A percentile compares a stretch with the other conserved stretches of the same genome.
Evolutionary conservation across 2,797 vertebrate species (phyloP).

Genomic region (Eutrigla gurnardus): DNA sequence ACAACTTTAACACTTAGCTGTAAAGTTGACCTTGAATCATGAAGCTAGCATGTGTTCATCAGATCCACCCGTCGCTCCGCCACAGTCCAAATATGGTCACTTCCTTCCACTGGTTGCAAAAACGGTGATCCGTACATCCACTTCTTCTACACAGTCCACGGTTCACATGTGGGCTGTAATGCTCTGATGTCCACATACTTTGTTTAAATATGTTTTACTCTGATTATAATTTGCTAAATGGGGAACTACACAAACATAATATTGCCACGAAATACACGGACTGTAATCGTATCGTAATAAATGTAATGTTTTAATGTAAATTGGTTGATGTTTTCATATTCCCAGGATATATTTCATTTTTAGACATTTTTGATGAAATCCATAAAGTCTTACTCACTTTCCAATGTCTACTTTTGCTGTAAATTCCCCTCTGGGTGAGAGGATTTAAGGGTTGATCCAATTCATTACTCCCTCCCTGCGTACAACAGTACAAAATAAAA

Average conservation of each 20-base stretch:
- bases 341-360: background rate
- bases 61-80: too few relatives aligned
- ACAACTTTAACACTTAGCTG: too few relatives aligned
- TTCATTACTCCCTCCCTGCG: constrained; percentile 6
- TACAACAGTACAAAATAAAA: constrained; percentile 16
- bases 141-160: too few relatives aligned
- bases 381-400: too few relatives aligned
- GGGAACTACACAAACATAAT: background rate
- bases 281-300: background rate
- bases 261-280: background rate
- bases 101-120: too few relatives aligned
- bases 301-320: background rate
- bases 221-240: background rate
- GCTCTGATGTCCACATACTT: too few relatives aligned
- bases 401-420: background rate
- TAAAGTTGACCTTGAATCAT: too few relatives aligned
- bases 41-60: too few relatives aligned
- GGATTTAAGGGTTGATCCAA: constrained; percentile 13
- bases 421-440: background rate
- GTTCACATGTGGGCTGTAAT: too few relatives aligned
- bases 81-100: too few relatives aligned
- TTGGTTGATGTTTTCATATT: background rate
- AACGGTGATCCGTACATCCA: too few relatives aligned
- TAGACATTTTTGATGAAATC: background rate
- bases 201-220: background rate